Conservation (phyloP, 1,140 invertebrate genomes). For the Battus philenor region DNA sequence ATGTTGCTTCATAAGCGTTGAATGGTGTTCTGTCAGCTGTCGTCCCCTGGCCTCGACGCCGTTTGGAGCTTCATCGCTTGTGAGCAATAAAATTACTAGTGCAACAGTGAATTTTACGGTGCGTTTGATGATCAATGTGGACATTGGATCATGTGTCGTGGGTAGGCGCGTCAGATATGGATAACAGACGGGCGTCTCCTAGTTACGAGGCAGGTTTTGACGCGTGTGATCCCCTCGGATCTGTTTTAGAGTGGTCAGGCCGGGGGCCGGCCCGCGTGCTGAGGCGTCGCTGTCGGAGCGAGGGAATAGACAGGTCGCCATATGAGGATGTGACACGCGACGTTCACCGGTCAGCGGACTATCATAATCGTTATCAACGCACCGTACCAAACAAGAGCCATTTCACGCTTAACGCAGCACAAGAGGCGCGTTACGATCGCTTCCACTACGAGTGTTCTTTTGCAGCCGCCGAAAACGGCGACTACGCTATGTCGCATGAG, state of each 20-base stretch:
- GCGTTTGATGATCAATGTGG: constrained; percentile 50
- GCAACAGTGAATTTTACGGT: constrained; percentile 52
- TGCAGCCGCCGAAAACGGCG: constrained; percentile 55
- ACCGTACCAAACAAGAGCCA: constrained; percentile 50
- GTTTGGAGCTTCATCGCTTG: constrained; percentile 35
- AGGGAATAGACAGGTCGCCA: constrained; percentile 61
- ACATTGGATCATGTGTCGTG: constrained; percentile 55
- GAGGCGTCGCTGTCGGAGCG: constrained; percentile 62
- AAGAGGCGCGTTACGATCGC: constrained; percentile 36
- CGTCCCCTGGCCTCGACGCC: constrained; percentile 52
- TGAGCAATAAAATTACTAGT: constrained; percentile 55
- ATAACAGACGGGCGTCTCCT: constrained; percentile 59
- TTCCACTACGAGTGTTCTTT: constrained; percentile 54
- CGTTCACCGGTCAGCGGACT: constrained; percentile 38
- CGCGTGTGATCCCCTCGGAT: constrained; percentile 58
- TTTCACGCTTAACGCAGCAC: constrained; percentile 54
- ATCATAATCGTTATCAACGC: constrained; percentile 35
- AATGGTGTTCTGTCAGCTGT: constrained; percentile 67
- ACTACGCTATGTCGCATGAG: constrained; percentile 63
- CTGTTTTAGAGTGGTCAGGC: constrained; percentile 58
- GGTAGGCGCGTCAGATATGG: constrained; percentile 62
- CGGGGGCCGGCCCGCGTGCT: constrained; percentile 54
- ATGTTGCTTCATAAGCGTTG: constrained; percentile 50
- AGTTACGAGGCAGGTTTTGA: constrained; percentile 67
- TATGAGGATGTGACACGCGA: constrained; percentile 61